Percentiles rank a stretch among this genome's conserved stretches.
These are phyloP conservation scores for Echiichthys vipera DNA, from an alignment of 2,797 vertebrate species.

Conservation along the genomic window DNA sequence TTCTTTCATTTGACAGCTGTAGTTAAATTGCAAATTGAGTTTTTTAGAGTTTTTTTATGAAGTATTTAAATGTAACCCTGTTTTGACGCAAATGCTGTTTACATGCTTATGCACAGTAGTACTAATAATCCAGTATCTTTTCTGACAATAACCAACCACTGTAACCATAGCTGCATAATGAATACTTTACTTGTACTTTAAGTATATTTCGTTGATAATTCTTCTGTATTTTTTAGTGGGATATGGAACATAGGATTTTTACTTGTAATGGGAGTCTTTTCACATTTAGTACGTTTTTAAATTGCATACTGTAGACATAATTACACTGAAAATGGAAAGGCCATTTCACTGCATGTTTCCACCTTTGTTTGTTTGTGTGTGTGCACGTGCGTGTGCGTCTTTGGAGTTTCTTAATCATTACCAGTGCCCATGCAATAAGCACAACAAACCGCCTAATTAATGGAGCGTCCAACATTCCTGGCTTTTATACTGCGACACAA, in stretches of 20 bases:
- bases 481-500: conserved; percentile 77
- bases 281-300: too few relatives aligned
- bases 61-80: background rate
- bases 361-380: background rate
- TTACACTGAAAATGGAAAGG: background rate
- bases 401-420: conserved; percentile 78
- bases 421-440: conserved; percentile 57
- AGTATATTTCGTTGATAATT: background rate
- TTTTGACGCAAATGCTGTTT: background rate
- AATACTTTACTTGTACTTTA: background rate
- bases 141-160: too few relatives aligned
- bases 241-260: background rate
- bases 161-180: too few relatives aligned
- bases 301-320: too few relatives aligned
- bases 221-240: background rate
- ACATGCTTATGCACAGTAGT: background rate
- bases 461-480: conserved; percentile 81
- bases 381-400: conserved; percentile 6
- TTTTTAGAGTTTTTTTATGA: too few relatives aligned
- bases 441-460: conserved; percentile 78
- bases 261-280: background rate
- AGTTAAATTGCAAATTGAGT: background rate
- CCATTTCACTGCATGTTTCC: background rate
- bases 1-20: background rate
- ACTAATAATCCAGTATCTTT: background rate